These are phyloP conservation scores for Alces alces DNA, from an alignment of 2,113 vertebrate genomes.

Conservation along the genomic window DNA sequence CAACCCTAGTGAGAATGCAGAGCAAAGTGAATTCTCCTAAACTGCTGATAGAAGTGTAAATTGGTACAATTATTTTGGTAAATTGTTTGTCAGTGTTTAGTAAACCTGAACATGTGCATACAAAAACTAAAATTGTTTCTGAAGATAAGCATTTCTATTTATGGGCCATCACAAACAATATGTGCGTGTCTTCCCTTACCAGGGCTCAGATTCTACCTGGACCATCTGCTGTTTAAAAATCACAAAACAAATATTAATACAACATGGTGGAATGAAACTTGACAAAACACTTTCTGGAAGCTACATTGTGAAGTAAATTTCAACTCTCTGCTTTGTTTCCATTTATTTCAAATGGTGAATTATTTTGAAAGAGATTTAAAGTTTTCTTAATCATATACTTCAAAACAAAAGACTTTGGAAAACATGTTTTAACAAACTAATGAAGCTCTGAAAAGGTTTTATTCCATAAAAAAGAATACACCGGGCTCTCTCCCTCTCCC, in stretches of 20 bases:
- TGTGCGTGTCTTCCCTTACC: not conserved
- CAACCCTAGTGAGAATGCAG: not conserved
- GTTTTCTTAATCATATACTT: not conserved
- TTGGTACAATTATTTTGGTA: not conserved
- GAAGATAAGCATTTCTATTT: not conserved
- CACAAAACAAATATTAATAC: not conserved
- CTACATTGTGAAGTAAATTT: not conserved
- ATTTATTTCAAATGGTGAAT: not conserved
- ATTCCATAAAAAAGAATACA: not conserved
- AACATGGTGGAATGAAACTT: not conserved
- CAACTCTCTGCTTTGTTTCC: not conserved
- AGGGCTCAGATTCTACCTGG: not conserved
- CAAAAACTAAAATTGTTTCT: not conserved
- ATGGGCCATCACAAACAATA: not conserved
- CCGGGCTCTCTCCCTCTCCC: not conserved
- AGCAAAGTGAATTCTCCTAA: not conserved
- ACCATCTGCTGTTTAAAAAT: not conserved
- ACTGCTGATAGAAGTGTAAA: not conserved
- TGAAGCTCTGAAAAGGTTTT: not conserved
- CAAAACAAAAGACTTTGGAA: not conserved
- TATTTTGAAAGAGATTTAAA: not conserved
- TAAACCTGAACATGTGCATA: not conserved
- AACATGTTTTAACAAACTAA: not conserved
- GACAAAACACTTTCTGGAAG: not conserved
- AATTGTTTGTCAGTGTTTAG: not conserved